Evolutionary conservation across 2,113 vertebrate genomes (phyloP), one percentile per base, ranked within the genome.

Genomic region (Tachysurus vachellii): DNA sequence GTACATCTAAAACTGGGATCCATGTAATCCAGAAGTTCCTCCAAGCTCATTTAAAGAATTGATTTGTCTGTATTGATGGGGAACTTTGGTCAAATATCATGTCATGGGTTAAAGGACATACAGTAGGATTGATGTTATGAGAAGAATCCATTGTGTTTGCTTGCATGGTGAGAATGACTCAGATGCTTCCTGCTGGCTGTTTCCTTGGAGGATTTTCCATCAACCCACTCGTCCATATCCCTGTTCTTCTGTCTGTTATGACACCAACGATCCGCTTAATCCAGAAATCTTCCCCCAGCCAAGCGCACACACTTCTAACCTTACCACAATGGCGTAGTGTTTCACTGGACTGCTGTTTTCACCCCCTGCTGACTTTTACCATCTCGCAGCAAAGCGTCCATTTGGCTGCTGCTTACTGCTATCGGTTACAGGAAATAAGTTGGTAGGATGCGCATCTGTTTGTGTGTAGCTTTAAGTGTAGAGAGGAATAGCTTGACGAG

Each of bases 311-410:
- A 70, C 57, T 14, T 31, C 42, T 36, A 86, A 42, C 64, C 31
- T 85, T 47, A 80, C 62, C 84, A 87, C 77, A 83, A 47, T 85
- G 61, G 47, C 44, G 57, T 47, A 68, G 36, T 66, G 80, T 88
- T 84, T 81, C 5, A 64, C 61, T 68, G 64, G 16, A 42, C 79
- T 28, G 57, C 47, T 53, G 61, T 86, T 70, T 56, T 70, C 80
- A 61, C 26, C 47, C 71, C 54, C 8, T 81, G 79, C 54, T 80
- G 75, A 75, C 85, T 64, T 76, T 86, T 85, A 83, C 61, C 83
- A 68, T 36, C 80, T 84, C 73, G 44, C 47, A 87, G 70, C 57
- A 36, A 70, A 61, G 23, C 50, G n/a, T 31, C 42, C 17, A 57
- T 80, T 23, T 59, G 54, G 84, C 83, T 80, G 80, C 57, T 68